phyloP scores from a whole-genome alignment of 2,113 vertebrate genomes.

The Oceanodroma tethys region DNA sequence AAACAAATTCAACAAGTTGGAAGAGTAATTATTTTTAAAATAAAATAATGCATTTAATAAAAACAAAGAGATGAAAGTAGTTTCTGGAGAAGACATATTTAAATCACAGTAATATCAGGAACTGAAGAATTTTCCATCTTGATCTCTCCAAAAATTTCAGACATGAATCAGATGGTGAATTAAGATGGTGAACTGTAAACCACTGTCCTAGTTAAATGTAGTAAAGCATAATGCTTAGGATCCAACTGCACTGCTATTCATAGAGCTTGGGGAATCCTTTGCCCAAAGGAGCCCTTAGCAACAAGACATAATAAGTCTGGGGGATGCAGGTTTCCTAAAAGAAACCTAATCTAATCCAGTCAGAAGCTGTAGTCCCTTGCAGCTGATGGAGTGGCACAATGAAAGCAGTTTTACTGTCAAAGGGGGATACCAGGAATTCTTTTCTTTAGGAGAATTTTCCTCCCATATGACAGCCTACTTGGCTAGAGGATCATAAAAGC shows the following conservation, averaged over 20 bases:
- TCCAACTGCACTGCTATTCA: not conserved
- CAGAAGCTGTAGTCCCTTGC: not conserved
- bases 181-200: not conserved
- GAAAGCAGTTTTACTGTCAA: not conserved
- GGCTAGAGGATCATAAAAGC: not conserved
- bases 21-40: not conserved
- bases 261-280: not conserved
- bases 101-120: not conserved
- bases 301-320: not conserved
- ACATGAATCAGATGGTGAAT: not conserved
- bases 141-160: not conserved
- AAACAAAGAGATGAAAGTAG: not conserved
- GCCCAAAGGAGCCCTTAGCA: not conserved
- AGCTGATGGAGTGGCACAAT: not conserved
- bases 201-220: not conserved
- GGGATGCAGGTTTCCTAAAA: not conserved
- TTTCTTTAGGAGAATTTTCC: not conserved
- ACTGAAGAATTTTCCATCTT: not conserved
- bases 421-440: not conserved
- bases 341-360: not conserved
- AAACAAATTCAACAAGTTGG: not conserved
- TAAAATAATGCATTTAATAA: not conserved
- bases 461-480: not conserved
- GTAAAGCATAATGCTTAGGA: not conserved
- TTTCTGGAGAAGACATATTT: not conserved